Evolutionary conservation across 2,113 vertebrate genomes (phyloP).

Genomic region (Poeciliopsis turrubarensis): DNA sequence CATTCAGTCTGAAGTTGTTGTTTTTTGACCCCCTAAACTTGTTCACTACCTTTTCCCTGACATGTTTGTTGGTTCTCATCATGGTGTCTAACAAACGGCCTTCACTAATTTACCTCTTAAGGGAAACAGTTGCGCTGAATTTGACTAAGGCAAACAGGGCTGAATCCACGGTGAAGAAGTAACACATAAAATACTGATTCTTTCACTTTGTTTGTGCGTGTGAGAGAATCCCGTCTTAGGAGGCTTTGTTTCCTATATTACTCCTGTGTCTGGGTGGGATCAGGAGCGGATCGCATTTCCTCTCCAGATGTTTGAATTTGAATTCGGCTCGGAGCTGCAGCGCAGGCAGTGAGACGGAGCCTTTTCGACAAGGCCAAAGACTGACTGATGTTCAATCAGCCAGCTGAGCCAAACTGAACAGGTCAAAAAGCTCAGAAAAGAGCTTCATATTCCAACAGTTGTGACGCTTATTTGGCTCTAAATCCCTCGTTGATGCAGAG

Average conservation of each 20-base stretch:
- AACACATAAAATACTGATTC: not conserved
- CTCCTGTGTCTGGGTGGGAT: slow-evolving; percentile 31
- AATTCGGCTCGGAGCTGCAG: slow-evolving; percentile 7
- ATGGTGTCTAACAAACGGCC: not conserved
- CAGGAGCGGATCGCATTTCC: slow-evolving; percentile 7
- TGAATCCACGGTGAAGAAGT: not conserved
- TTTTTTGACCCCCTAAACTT: not conserved
- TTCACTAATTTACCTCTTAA: not conserved
- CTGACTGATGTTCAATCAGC: slow-evolving; percentile 34
- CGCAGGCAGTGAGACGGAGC: slow-evolving; percentile 2
- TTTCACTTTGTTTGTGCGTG: slow-evolving; percentile 3
- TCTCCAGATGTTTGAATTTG: slow-evolving; percentile 15
- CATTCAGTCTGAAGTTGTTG: not conserved
- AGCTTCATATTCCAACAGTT: slow-evolving; percentile 22
- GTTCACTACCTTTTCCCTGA: not conserved
- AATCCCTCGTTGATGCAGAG: slow-evolving; percentile 12
- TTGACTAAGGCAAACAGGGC: not conserved
- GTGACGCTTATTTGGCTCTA: slow-evolving; percentile 8
- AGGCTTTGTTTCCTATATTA: slow-evolving; percentile 7
- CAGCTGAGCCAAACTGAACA: slow-evolving; percentile 21
- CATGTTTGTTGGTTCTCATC: not conserved
- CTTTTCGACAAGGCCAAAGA: slow-evolving; percentile 28
- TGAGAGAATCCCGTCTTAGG: not conserved
- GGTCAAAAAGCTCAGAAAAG: slow-evolving; percentile 8
- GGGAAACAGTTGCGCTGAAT: not conserved